Percentiles rank a stretch among this genome's conserved stretches.
Conservation (phyloP, 2,113 vertebrate genomes). For the Balaeniceps rex region DNA sequence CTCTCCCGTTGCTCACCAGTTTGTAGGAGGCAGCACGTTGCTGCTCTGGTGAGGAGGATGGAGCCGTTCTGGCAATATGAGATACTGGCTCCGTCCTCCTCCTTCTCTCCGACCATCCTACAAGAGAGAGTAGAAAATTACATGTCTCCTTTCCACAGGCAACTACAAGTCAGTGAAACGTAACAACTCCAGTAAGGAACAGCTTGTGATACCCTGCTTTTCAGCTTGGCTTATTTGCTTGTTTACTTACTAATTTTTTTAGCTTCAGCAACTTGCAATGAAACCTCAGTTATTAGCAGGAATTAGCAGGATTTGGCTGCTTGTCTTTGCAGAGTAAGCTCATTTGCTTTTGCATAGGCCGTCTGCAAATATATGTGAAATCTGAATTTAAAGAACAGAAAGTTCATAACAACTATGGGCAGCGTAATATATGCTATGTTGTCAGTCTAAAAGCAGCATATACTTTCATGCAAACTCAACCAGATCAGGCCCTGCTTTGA, state of each 20-base stretch:
- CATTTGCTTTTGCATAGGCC: neutral
- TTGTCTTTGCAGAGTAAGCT: neutral
- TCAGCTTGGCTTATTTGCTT: neutral
- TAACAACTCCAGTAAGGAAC: neutral
- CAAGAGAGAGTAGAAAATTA: neutral
- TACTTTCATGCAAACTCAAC: neutral
- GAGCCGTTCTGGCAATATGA: neutral
- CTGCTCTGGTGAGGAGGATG: neutral
- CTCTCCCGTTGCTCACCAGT: neutral
- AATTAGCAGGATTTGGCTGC: slow-evolving; percentile 18
- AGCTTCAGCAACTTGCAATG: neutral
- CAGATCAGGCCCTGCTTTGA: neutral
- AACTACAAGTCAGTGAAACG: neutral
- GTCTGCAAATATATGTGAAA: neutral
- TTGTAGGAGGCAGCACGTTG: neutral
- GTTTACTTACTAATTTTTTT: neutral
- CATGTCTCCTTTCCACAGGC: neutral
- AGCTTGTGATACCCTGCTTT: neutral
- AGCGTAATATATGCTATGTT: neutral
- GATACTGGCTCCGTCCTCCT: neutral
- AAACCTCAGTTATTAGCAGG: neutral
- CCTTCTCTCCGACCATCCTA: neutral
- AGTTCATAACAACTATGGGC: neutral
- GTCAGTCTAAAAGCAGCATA: neutral
- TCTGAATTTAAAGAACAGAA: neutral